These are phyloP conservation scores for Trissoscelio sp. DNA, from an alignment of 2,888 invertebrate genomes.

Conservation along the genomic window DNA sequence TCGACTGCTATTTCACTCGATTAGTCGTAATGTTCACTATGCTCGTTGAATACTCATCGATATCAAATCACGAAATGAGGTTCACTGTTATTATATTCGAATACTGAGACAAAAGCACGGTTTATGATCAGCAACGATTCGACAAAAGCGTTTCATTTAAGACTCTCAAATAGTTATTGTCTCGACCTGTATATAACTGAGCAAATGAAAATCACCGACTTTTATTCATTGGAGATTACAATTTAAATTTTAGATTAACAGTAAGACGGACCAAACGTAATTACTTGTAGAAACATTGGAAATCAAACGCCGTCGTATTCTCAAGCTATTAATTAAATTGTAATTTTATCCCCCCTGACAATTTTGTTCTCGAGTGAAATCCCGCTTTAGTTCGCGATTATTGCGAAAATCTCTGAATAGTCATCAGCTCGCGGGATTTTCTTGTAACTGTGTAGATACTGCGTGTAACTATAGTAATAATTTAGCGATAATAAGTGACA, in stretches of 20 bases:
- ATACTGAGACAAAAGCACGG: constrained; percentile 9
- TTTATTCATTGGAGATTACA: too few relatives aligned
- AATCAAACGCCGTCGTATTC: constrained; percentile 23
- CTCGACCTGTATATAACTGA: constrained; percentile 8
- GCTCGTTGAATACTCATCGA: constrained; percentile 40
- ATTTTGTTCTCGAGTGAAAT: constrained; percentile 4
- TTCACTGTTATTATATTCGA: constrained; percentile 39
- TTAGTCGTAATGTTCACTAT: constrained; percentile 15
- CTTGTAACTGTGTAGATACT: constrained; percentile 63
- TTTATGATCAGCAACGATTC: constrained; percentile 6
- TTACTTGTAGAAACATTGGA: neutral
- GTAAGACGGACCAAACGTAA: constrained; percentile 1
- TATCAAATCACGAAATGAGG: constrained; percentile 12
- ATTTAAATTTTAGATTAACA: constrained; percentile 32
- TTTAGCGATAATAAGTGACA: constrained; percentile 13
- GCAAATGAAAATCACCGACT: neutral
- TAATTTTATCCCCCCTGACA: neutral
- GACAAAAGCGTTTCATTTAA: constrained; percentile 9
- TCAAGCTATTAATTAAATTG: constrained; percentile 36
- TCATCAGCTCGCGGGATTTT: constrained; percentile 34
- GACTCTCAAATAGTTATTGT: constrained; percentile 7
- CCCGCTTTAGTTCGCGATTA: constrained; percentile 21
- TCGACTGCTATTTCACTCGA: constrained; percentile 38
- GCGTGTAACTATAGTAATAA: constrained; percentile 59
- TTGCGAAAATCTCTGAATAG: constrained; percentile 30